Base-by-base conservation (phyloP, 2,888 invertebrate genomes). In the Stenurella melanura region DNA sequence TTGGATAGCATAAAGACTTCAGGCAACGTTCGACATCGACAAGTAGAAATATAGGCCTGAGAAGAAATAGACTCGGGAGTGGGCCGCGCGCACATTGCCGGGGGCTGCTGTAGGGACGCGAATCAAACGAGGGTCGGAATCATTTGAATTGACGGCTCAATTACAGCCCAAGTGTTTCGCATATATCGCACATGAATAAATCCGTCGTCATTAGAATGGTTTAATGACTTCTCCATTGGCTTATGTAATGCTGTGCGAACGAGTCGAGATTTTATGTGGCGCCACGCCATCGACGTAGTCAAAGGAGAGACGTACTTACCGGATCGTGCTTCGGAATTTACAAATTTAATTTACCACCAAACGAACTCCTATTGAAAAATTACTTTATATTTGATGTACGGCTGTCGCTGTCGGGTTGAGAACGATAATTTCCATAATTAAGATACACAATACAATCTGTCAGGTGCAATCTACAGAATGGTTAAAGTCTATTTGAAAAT, bases 121-220 rank as follows among this genome's bases (percentile, higher is more conserved):
- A n/a, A 18, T 19, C 42, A 64, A 64, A 18, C 26, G n/a, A 54
- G 83, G 83, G 80, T 66, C 12, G 74, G 70, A 69, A 76, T 81
- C 76, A 80, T 80, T 73, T 78, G 80, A 80, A 82, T 80, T 82
- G 84, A 84, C 82, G 82, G 82, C 80, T 85, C 84, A 84, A 84
- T 85, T 85, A 84, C 84, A 80, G 74, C 58, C 78, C 81, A 42
- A 64, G 54, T 63, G 74, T 76, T 72, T 73, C 66, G 68, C 68
- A 77, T 68, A 75, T 67, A 64, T 77, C 71, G 64, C 76, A 76
- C 75, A 77, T 77, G 76, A 77, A 79, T 77, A 79, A 77, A 74
- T 76, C 70, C 69, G 75, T 58, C 81, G 72, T 81, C 79, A 78
- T 82, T 78, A 79, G 78, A 78, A 63, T 54, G 73, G 69, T 77